Base-by-base conservation (phyloP, 2,888 invertebrate species). In the Hyppa rectilinea region DNA sequence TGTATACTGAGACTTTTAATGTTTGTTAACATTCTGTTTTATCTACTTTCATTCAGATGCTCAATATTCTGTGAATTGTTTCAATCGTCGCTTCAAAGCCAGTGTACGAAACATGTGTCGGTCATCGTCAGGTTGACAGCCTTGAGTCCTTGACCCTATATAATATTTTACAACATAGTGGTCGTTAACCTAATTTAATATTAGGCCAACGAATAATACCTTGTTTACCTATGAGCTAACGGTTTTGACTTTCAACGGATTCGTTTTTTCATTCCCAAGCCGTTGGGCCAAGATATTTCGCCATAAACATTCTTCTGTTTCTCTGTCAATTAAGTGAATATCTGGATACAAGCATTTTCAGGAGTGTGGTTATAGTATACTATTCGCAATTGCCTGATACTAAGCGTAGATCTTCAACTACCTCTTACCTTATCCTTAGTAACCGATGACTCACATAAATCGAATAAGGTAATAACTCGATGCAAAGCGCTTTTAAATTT, bases 121-220 rank as follows among this genome's bases (percentile, higher is more conserved):
- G 65, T 69, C 71, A 70, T 38, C 68, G 45, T 9, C 65, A 82
- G 80, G 78, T 78, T 78, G 75, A 62, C 38, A 78, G 59, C 85
- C 84, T 81, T 85, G 85, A 81, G 76, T 56, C 85, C 84, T 81
- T 85, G 85, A 81, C 85, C 75, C 47, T 61, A 65, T 61, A 65
- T 70, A 75, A 76, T 53, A 58, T 74, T 78, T 81, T 71, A 84
- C 69, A 75, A 74, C 59, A 78, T 59, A 63, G 64, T 73, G 73
- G 82, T 67, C 67, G 53, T 67, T 71, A 62, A 67, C 63, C 66
- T 69, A 50, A 77, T 80, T 63, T 69, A 50, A 77, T 80, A 74
- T 79, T 63, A 67, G n/a, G n/a, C n/a, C n/a, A n/a, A n/a, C n/a
- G n/a, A 58, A 73, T 72, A 73, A 71, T 71, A 75, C 65, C 68